Percentiles rank a stretch among this genome's conserved stretches.
These are phyloP conservation scores for Octonoba sinensis DNA, from an alignment of 2,888 invertebrate species.

Conservation along the genomic window DNA sequence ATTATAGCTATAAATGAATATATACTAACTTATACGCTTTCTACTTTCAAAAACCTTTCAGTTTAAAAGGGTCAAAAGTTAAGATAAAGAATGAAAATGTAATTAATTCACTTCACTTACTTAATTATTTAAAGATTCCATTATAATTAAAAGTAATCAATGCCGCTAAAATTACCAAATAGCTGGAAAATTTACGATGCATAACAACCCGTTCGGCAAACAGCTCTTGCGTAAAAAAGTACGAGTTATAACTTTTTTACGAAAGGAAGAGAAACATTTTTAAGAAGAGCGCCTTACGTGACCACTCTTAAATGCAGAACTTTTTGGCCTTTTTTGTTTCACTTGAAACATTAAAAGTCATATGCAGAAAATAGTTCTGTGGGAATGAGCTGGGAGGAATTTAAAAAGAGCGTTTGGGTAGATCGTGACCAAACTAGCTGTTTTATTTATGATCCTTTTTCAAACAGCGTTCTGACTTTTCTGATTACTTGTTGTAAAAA, in stretches of 20 bases:
- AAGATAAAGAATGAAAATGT: too few species aligned
- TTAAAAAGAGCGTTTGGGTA: slow-evolving; percentile 18
- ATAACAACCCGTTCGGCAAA: not conserved
- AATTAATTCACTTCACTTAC: too few species aligned
- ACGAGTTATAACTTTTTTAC: slow-evolving; percentile 16
- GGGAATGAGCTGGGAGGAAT: slow-evolving; percentile 1
- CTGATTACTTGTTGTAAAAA: slow-evolving; percentile 21
- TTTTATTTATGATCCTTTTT: slow-evolving; percentile 41
- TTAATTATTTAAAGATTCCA: too few species aligned
- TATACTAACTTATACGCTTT: too few species aligned
- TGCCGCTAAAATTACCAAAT: too few species aligned
- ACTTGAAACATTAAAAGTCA: slow-evolving; percentile 14
- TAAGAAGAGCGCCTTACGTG: slow-evolving; percentile 25
- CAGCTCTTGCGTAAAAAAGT: not conserved
- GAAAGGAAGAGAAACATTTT: slow-evolving; percentile 11
- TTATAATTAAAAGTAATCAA: too few species aligned
- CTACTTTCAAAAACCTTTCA: too few species aligned
- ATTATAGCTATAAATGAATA: too few species aligned
- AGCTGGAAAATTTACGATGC: too few species aligned
- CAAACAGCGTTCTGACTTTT: slow-evolving; percentile 20
- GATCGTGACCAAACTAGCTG: slow-evolving; percentile 41
- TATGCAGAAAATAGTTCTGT: slow-evolving; percentile 1
- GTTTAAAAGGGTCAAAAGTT: too few species aligned
- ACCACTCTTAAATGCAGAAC: slow-evolving; percentile 25
- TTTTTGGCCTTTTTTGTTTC: slow-evolving; percentile 21